Percentiles rank a stretch among this genome's conserved stretches.
Conservation (phyloP, 2,113 vertebrate genomes). For the Camelus bactrianus region DNA sequence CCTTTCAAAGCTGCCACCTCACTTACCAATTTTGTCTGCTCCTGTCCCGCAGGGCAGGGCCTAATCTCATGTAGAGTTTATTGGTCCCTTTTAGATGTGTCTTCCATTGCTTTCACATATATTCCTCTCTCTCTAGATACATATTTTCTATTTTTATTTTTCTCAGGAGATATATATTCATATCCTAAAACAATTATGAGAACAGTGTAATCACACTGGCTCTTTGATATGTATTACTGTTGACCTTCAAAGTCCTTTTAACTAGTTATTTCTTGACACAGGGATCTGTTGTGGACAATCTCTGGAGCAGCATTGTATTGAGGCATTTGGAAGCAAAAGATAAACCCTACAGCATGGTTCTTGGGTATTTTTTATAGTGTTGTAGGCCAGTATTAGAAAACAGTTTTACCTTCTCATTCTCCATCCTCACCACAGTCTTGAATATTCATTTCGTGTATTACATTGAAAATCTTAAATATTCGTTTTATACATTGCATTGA, state of each 20-base stretch:
- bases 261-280: background rate
- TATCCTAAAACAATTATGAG: background rate
- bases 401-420: background rate
- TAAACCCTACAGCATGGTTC: background rate
- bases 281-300: background rate
- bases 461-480: background rate
- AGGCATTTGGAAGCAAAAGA: background rate
- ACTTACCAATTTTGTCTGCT: background rate
- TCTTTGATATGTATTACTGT: background rate
- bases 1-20: background rate
- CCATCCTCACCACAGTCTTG: background rate
- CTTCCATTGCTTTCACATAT: background rate
- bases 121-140: background rate
- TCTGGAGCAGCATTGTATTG: background rate
- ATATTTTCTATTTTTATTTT: background rate
- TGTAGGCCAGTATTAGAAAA: background rate
- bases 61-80: background rate
- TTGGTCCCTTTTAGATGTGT: background rate
- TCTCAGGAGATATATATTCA: background rate
- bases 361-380: background rate
- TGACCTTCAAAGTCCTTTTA: background rate
- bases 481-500: background rate
- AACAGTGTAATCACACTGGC: background rate
- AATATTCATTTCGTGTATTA: background rate
- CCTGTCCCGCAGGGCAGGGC: background rate